Evolutionary conservation across 2,888 invertebrate genomes (phyloP).

Genomic region (Drosophila fulvimacula): DNA sequence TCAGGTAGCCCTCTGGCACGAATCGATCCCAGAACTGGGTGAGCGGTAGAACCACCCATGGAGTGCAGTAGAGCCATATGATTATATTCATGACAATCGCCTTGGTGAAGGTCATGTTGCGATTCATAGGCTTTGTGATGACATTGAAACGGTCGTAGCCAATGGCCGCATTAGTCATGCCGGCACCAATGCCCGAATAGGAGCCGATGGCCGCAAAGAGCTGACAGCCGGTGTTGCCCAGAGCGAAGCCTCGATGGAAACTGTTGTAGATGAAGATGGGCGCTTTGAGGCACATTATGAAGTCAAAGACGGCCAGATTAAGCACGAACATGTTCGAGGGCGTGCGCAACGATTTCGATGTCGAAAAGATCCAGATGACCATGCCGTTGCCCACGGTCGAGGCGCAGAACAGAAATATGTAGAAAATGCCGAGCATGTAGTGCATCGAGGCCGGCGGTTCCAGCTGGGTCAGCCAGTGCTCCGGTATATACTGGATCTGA

Average conservation of each 20-base stretch:
- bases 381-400: conserved; percentile 92
- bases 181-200: conserved; percentile 91
- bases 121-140: conserved; percentile 92
- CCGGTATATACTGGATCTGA: conserved; percentile 90
- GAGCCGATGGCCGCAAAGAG: conserved; percentile 91
- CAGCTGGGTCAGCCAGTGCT: conserved; percentile 91
- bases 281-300: conserved; percentile 94
- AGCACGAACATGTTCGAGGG: conserved; percentile 94
- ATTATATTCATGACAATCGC: conserved; percentile 90
- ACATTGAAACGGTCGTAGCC: conserved; percentile 92
- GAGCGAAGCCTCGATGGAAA: conserved; percentile 90
- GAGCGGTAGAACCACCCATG: conserved; percentile 92
- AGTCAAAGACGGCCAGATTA: conserved; percentile 92
- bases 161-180: conserved; percentile 93
- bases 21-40: conserved; percentile 93
- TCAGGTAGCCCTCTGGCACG: conserved; percentile 94
- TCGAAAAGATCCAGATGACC: conserved; percentile 88
- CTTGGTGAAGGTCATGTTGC: conserved; percentile 91
- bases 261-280: conserved; percentile 94
- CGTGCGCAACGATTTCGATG: conserved; percentile 82
- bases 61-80: conserved; percentile 91
- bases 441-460: conserved; percentile 93
- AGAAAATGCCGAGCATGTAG: conserved; percentile 90
- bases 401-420: conserved; percentile 90
- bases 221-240: conserved; percentile 90